Evolutionary conservation across 2,113 vertebrate species (phyloP), one percentile per base, ranked within the genome.

Genomic region (Lasiurus cinereus): DNA sequence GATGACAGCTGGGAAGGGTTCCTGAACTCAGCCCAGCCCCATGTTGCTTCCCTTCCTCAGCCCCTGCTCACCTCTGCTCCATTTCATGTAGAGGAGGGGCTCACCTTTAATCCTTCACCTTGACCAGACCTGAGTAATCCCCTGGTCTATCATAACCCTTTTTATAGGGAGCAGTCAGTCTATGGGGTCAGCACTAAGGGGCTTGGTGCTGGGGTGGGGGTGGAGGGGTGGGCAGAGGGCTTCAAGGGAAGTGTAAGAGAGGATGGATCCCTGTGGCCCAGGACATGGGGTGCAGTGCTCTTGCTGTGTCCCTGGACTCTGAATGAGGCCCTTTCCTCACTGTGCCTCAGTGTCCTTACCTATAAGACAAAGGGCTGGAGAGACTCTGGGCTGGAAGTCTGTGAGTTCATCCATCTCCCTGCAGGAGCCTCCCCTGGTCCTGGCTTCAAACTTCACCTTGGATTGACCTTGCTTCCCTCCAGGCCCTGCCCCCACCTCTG

Each of bases 381-480:
- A 46, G 50, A 18, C 59, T 19, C 69, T 67, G 64, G 48, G 59
- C 36, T 72, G 8, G 46, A 59, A 50, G n/a, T 67, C n/a, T 21
- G 27, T 29, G 56, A 82, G 39, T 76, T 56, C 21, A n/a, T 92
- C 31, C 18, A 29, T 94, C 48, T 88, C 52, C 77, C 39, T 46
- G 12, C 29, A 0, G 6, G 31, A 88, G 39, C 67, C 77, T 94
- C 48, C 31, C 36, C 33, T 36, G 43, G 90, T 93, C 91, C 90
- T 50, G 82, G 88, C 95, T 92, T 64, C 39, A 43, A 94, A 97
- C 92, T 96, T 97, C 94, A 97, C 97, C 97, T 97, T 97, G 96
- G 76, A 70, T 95, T 97, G 97, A 97, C 97, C 96, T 96, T 96
- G 95, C 91, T 97, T 97, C 86, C 74, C 85, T 93, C 88, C n/a